Evolutionary conservation across 1,140 invertebrate species (phyloP).

Genomic region (Pogonognathellus flavescens): DNA sequence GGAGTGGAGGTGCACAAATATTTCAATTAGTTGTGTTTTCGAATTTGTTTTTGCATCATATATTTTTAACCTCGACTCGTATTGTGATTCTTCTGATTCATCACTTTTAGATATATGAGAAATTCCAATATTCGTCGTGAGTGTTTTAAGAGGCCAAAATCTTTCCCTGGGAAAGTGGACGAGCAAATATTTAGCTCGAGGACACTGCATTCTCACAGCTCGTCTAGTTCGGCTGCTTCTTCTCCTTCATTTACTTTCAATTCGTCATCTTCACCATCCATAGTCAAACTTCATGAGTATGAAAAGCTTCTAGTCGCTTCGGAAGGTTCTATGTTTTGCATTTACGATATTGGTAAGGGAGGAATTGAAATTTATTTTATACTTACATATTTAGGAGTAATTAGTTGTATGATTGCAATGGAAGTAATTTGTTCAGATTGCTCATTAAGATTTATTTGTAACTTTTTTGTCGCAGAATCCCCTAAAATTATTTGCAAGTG

Average conservation of each 20-base stretch:
- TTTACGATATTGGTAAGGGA: conserved; percentile 63
- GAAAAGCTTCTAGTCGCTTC: conserved; percentile 64
- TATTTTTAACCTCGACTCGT: not conserved
- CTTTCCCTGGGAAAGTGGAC: conserved; percentile 76
- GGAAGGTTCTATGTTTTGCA: conserved; percentile 62
- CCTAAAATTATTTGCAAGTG: conserved; percentile 62
- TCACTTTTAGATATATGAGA: conserved; percentile 46
- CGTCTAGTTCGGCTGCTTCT: conserved; percentile 57
- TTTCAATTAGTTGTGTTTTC: not conserved
- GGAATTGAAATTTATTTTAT: no score
- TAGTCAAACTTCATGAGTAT: conserved; percentile 65
- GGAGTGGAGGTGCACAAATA: conserved; percentile 75
- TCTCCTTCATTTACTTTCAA: conserved; percentile 63
- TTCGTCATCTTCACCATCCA: conserved; percentile 53
- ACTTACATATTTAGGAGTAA: no score
- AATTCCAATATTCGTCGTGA: conserved; percentile 60
- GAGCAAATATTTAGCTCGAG: conserved; percentile 87
- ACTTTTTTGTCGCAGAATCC: not conserved
- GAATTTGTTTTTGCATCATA: no score
- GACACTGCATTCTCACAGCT: conserved; percentile 81
- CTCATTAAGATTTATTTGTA: no score
- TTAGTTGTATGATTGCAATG: no score
- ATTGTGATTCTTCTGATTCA: no score
- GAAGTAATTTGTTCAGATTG: no score
- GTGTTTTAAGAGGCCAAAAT: conserved; percentile 74